Evolutionary conservation across 2,113 vertebrate species (phyloP), one percentile per base, ranked within the genome.

Genomic region (Hyperopisus bebe): DNA sequence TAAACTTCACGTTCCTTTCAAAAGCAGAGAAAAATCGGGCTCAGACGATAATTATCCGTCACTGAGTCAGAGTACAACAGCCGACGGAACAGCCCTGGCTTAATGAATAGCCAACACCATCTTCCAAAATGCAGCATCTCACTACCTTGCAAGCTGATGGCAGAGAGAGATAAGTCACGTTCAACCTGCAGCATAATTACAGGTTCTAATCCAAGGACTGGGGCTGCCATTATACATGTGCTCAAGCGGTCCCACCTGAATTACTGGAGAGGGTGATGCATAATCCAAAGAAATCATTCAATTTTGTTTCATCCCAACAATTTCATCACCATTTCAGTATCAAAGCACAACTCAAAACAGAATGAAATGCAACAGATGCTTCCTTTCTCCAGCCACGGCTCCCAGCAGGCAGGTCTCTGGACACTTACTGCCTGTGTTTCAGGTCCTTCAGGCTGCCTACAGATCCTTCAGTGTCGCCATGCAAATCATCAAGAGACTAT

Each of bases 1-100:
- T 99, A 88, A 97, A 99, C 93, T 97, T 99, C 91, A 98, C 95
- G 0, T 92, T 96, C 93, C 97, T 97, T 62, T 66, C 51, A 87
- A 21, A 94, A 35, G 88, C 89, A 48, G n/a, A 39, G 90, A 47
- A 91, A 88, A 91, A 88, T 0, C 1, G 8, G 70, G 31, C 31
- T 77, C 58, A 83, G 3, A 19, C 46, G n/a, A 35, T 44, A 1
- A 27, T 66, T 35, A 84, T 83, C 39, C 2, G 50, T 44, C 35
- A 10, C n/a, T 27, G 19, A 50, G 80, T 3, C 27, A 0, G 10
- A 50, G 46, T 11, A 6, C 24, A 55, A 10, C 24, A 8, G 15
- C 3, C 1, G 80, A 44, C 9, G 80, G 62, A 66, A 66, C 10
- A 13, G 62, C 62, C 4, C 27, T 31, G 0, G 8, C n/a, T 83